Evolutionary conservation across 2,888 invertebrate species (phyloP), one percentile per base, ranked within the genome.

Genomic region (Plagodis dolabraria): DNA sequence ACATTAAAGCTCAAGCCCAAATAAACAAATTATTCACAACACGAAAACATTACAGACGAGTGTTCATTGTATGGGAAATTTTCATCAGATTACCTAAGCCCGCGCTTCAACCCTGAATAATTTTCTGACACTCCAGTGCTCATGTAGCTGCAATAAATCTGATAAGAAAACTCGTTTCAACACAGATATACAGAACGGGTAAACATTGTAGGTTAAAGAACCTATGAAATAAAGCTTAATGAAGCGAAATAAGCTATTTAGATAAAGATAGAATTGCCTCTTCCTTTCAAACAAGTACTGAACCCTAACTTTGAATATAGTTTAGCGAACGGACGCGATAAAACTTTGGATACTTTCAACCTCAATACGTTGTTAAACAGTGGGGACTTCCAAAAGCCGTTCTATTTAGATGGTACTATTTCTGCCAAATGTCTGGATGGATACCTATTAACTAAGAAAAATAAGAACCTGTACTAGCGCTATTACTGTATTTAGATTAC

Each of bases 151-250:
- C 9, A 12, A 11, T 44, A 43, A 51, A 44, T 35, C 35, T 34
- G 44, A 45, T 52, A 36, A 52, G 44, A 22, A 12, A 35, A 5
- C 45, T 35, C 52, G 35, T 36, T 22, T 45, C n/a, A 34, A 44
- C 40, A 40, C 33, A 8, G 7, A 36, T 7, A 33, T n/a, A 48
- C 48, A 43, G 7, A 40, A 11, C 12, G 38, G 44, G 38, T 33
- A 46, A 34, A 9, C 42, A 22, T 36, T 2, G 36, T 34, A 33
- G 47, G 35, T 22, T 52, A 47, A 48, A 58, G 38, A 53, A 33
- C 46, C 50, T 54, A 43, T 44, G 42, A 47, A 49, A 54, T 59
- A 59, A 59, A 59, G 45, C 43, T 46, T 50, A 54, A 59, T 50
- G 53, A 50, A 43, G 11, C 46, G n/a, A 35, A 50, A 59, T 42